Conservation (phyloP, 2,797 vertebrate genomes). For the Danio albolineatus region DNA sequence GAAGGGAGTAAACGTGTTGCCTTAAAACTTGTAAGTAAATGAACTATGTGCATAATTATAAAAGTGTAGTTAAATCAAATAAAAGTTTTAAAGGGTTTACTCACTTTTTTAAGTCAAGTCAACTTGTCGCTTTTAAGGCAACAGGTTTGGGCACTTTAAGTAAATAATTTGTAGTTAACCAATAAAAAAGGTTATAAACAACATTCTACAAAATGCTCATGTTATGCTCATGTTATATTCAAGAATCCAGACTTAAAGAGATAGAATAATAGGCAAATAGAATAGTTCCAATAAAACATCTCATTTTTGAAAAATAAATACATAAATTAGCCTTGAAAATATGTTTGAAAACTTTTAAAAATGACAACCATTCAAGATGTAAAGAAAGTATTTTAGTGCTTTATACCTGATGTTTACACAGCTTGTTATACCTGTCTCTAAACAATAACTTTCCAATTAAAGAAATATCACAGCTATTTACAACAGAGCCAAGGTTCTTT, state of each 20-base stretch:
- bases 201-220: neutral
- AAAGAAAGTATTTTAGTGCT: neutral
- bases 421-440: neutral
- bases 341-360: neutral
- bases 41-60: too few species aligned
- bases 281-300: neutral
- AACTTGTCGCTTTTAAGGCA: too few species aligned
- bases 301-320: neutral
- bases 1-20: too few species aligned
- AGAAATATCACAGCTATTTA: conserved; percentile 13
- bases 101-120: too few species aligned
- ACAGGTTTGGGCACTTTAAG: too few species aligned
- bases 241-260: neutral
- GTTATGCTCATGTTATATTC: neutral
- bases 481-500: conserved; percentile 11
- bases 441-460: conserved; percentile 10
- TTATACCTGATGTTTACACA: neutral
- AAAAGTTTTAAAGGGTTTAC: too few species aligned
- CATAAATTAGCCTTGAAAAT: neutral
- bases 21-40: too few species aligned
- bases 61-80: too few species aligned
- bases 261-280: too few species aligned
- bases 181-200: too few species aligned
- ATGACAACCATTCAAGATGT: neutral
- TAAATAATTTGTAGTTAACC: too few species aligned